phyloP scores from a whole-genome alignment of 2,797 vertebrate genomes.

The Crenuchus spilurus region DNA sequence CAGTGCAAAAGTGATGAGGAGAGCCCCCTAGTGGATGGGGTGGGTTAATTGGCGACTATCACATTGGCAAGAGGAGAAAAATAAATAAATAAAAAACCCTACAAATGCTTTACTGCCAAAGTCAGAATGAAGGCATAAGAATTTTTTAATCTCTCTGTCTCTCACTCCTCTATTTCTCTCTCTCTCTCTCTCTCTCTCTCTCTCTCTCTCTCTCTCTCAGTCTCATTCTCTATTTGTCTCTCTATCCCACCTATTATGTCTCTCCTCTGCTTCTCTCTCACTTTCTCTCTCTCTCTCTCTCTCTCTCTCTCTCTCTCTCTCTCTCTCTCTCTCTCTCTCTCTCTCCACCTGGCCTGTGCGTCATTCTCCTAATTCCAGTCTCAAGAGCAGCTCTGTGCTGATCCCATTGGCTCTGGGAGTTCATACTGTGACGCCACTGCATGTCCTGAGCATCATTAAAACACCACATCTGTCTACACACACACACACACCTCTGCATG shows the following conservation, averaged over 20 bases:
- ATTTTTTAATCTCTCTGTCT: neutral
- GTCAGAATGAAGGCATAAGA: too few species aligned
- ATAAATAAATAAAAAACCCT: too few species aligned
- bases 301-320: conserved; percentile 13
- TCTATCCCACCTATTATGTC: neutral
- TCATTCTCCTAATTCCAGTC: conserved; percentile 54
- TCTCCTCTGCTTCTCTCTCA: neutral
- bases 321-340: conserved; percentile 31
- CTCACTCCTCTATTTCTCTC: neutral
- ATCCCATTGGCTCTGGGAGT: conserved; percentile 57
- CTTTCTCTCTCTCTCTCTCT: neutral
- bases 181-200: neutral
- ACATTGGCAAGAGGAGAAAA: too few species aligned
- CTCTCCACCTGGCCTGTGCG: conserved; percentile 52
- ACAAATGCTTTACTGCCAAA: too few species aligned
- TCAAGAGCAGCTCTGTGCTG: conserved; percentile 52
- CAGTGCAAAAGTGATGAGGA: too few species aligned
- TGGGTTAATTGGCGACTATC: too few species aligned
- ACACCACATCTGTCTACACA: conserved; percentile 44
- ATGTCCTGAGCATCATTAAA: conserved; percentile 52
- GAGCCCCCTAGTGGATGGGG: too few species aligned
- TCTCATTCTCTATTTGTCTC: neutral
- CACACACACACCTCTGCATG: conserved; percentile 1
- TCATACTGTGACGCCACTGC: conserved; percentile 53
- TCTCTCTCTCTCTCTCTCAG: neutral